phyloP scores from a whole-genome alignment of 2,888 invertebrate genomes.

The Oxytorus armatus region DNA sequence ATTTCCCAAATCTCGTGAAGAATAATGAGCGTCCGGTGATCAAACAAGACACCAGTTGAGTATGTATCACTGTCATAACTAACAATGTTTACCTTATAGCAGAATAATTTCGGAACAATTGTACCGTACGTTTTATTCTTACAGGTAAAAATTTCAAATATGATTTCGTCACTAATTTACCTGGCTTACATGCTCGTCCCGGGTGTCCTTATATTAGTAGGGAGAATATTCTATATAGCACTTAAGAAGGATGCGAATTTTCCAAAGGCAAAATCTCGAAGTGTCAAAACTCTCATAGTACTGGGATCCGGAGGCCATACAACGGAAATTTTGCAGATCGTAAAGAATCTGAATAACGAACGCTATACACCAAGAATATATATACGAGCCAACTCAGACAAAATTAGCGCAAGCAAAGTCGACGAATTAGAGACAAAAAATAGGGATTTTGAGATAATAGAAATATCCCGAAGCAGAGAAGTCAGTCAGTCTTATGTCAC shows the following conservation, averaged over 20 bases:
- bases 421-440: constrained; percentile 84
- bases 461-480: constrained; percentile 93
- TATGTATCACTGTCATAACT: too few species aligned
- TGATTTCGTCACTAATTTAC: constrained; percentile 44
- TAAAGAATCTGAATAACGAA: constrained; percentile 87
- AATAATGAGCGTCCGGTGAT: too few species aligned
- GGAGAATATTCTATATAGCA: constrained; percentile 74
- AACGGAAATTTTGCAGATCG: constrained; percentile 94
- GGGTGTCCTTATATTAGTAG: constrained; percentile 42
- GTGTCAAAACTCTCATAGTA: constrained; percentile 86
- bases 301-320: constrained; percentile 97
- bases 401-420: constrained; percentile 90
- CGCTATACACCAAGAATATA: constrained; percentile 91
- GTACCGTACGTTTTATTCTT: constrained; percentile 27
- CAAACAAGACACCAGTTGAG: constrained; percentile 3
- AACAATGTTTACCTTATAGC: not conserved
- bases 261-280: constrained; percentile 39
- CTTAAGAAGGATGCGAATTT: constrained; percentile 66
- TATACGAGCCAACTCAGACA: constrained; percentile 91
- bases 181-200: constrained; percentile 15
- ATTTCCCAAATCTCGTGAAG: too few species aligned
- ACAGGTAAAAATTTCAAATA: constrained; percentile 47
- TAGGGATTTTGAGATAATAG: constrained; percentile 85
- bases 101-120: not conserved
- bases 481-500: constrained; percentile 94